phyloP scores from a whole-genome alignment of 92 coral and sea anemone species.

The Nematostella vectensis region DNA sequence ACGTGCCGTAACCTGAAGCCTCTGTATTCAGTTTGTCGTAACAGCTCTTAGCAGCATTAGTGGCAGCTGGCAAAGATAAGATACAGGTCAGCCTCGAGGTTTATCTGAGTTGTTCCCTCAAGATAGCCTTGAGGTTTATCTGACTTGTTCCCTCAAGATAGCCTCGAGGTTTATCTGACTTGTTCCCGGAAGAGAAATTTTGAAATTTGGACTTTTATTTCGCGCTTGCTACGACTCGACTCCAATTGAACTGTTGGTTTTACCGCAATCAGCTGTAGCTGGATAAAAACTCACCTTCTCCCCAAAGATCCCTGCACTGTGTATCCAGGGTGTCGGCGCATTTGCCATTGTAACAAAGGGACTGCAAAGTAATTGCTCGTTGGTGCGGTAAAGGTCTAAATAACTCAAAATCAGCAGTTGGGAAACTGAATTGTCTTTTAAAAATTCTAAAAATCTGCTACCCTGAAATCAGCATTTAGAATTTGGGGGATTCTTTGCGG shows the following conservation, averaged over 20 bases:
- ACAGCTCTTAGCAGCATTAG: constrained; percentile 39
- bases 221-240: background rate
- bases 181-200: too few relatives aligned
- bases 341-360: constrained; percentile 29
- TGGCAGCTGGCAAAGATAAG: constrained; percentile 26
- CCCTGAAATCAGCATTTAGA: too few relatives aligned
- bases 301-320: constrained; percentile 45
- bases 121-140: too few relatives aligned
- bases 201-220: too few relatives aligned
- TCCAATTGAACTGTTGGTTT: too few relatives aligned
- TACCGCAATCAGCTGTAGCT: too few relatives aligned
- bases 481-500: too few relatives aligned
- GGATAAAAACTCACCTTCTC: constrained; percentile 32
- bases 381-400: background rate
- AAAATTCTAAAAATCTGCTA: too few relatives aligned
- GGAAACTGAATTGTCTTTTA: too few relatives aligned
- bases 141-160: too few relatives aligned
- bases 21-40: constrained; percentile 61
- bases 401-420: background rate
- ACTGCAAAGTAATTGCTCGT: constrained; percentile 12
- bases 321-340: constrained; percentile 23
- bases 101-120: too few relatives aligned
- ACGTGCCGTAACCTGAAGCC: constrained; percentile 60
- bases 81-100: too few relatives aligned
- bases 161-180: constrained; percentile 13